phyloP scores from a whole-genome alignment of 1,140 invertebrate genomes.

The Globodera ellingtonae region DNA sequence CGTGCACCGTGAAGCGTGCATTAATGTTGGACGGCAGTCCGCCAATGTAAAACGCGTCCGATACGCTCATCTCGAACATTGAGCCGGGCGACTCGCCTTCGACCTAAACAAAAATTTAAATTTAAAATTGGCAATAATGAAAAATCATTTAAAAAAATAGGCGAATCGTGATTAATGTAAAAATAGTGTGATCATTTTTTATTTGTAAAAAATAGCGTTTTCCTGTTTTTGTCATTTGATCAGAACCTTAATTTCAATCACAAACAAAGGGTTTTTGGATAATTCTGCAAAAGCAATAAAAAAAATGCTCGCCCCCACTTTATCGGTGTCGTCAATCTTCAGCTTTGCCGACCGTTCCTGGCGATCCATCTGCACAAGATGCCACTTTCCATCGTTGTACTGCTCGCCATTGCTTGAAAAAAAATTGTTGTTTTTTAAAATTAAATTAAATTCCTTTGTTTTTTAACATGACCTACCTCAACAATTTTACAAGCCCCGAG shows the following conservation, averaged over 20 bases:
- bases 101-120: conserved; percentile 26
- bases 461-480: not conserved
- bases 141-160: not conserved
- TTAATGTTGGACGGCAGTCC: conserved; percentile 66
- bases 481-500: conserved; percentile 53
- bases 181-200: too few relatives aligned
- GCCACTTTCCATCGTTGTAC: conserved; percentile 65
- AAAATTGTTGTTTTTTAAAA: not conserved
- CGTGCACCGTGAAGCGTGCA: conserved; percentile 68
- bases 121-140: not conserved
- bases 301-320: conserved; percentile 8
- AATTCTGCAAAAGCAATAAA: too few relatives aligned
- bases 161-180: too few relatives aligned
- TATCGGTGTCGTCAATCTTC: conserved; percentile 49
- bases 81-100: conserved; percentile 66
- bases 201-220: too few relatives aligned
- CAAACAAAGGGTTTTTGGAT: too few relatives aligned
- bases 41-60: conserved; percentile 82
- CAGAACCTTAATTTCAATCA: too few relatives aligned
- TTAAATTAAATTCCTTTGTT: not conserved
- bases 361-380: conserved; percentile 49
- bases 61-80: conserved; percentile 68
- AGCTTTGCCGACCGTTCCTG: conserved; percentile 56
- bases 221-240: too few relatives aligned
- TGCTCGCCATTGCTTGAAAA: conserved; percentile 32